These are phyloP conservation scores for Stegana nigrithorax DNA, from an alignment of 2,888 invertebrate species.

Conservation along the genomic window DNA sequence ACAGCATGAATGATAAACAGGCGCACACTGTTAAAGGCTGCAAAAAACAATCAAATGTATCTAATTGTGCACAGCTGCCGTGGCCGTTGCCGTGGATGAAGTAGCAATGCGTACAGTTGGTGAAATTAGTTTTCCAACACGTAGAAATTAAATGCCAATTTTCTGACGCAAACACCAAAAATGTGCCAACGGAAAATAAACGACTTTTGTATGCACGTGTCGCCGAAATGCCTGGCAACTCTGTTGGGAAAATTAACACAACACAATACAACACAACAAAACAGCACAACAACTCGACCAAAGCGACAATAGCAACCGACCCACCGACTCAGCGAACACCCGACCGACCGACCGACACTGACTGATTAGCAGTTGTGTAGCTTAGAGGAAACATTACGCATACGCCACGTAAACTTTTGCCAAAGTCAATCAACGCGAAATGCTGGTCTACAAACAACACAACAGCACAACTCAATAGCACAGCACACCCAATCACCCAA, in stretches of 20 bases:
- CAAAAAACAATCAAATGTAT: neutral
- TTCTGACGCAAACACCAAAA: conserved; percentile 17
- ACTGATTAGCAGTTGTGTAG: conserved; percentile 4
- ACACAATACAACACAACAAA: no score
- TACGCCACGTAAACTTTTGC: conserved; percentile 1
- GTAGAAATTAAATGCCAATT: conserved; percentile 11
- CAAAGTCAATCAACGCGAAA: neutral
- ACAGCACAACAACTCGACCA: conserved; percentile 16
- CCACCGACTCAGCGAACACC: no score
- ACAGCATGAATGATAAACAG: neutral
- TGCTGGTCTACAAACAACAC: no score
- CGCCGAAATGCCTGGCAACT: conserved; percentile 36
- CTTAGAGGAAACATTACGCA: neutral
- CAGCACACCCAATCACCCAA: no score
- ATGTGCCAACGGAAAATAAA: neutral
- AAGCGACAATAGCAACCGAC: no score
- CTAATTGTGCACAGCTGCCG: conserved; percentile 1
- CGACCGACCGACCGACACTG: no score
- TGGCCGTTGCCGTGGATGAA: neutral
- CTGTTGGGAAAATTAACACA: conserved; percentile 62
- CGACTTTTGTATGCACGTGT: no score
- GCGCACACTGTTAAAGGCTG: neutral
- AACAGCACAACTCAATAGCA: no score
- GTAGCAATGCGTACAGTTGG: neutral
- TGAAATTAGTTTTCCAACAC: conserved; percentile 9